A percentile compares a stretch with the other conserved stretches of the same genome.
These are phyloP conservation scores for Ictidomys tridecemlineatus DNA, from an alignment of 2,113 vertebrate species.

Conservation along the genomic window DNA sequence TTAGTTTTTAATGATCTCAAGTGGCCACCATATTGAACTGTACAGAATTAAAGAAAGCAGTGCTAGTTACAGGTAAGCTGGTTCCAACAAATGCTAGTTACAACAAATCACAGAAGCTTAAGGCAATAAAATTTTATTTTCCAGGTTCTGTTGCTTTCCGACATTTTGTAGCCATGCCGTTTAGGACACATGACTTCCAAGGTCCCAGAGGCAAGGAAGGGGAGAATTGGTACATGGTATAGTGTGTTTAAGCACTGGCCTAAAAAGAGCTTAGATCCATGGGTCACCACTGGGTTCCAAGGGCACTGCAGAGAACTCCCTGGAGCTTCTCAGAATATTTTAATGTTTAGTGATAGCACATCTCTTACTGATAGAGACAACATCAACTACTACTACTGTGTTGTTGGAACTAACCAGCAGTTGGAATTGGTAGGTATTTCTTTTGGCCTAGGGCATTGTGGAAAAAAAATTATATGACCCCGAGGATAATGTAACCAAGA, in stretches of 20 bases:
- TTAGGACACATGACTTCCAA: background rate
- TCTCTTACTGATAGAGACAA: background rate
- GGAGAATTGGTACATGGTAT: background rate
- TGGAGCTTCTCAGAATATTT: background rate
- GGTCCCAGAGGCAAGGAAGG: background rate
- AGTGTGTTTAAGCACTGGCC: background rate
- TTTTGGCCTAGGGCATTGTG: background rate
- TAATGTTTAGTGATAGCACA: background rate
- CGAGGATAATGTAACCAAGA: background rate
- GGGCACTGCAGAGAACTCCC: background rate
- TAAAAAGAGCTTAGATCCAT: background rate
- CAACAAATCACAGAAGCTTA: background rate
- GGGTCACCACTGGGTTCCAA: background rate
- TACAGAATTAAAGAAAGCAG: background rate
- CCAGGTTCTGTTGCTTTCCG: background rate
- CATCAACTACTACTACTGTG: background rate
- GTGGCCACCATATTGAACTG: background rate
- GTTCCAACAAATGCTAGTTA: too few species aligned
- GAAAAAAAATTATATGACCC: background rate
- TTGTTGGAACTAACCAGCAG: background rate
- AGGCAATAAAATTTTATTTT: background rate
- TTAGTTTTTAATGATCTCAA: background rate
- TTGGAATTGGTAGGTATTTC: background rate
- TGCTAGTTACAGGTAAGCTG: background rate
- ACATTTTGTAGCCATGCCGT: background rate